Evolutionary conservation across 2,888 invertebrate genomes (phyloP).

Genomic region (Neoaliturus tenellus): DNA sequence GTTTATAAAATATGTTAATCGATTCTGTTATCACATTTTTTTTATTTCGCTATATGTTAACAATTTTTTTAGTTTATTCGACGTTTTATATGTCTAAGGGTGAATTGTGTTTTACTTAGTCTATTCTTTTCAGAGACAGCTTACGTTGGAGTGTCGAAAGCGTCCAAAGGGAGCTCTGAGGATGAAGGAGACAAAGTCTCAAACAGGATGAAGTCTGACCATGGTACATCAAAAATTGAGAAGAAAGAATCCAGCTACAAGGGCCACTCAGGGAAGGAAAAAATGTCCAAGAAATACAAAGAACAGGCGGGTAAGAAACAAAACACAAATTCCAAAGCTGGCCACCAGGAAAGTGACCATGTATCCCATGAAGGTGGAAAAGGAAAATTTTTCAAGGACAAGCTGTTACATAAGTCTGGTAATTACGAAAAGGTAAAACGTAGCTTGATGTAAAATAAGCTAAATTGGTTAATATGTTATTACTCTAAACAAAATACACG

Average conservation of each 20-base stretch:
- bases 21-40: too few species aligned
- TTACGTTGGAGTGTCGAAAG: background rate
- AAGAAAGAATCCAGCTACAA: background rate
- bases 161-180: background rate
- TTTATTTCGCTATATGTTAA: too few species aligned
- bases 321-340: background rate
- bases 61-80: too few species aligned
- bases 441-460: too few species aligned
- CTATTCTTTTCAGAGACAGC: background rate
- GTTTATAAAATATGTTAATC: too few species aligned
- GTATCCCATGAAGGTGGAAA: background rate
- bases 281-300: background rate
- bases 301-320: background rate
- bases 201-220: background rate
- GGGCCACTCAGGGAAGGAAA: conserved; percentile 5
- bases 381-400: conserved; percentile 44
- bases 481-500: too few species aligned
- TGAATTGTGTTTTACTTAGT: too few species aligned
- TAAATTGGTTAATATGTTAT: too few species aligned
- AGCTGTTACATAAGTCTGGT: conserved; percentile 45
- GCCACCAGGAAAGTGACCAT: background rate
- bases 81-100: too few species aligned
- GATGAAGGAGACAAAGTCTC: background rate
- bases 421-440: conserved; percentile 56
- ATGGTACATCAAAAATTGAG: background rate